Percentiles rank a stretch among this genome's conserved stretches.
These are phyloP conservation scores for Theocolax elegans DNA, from an alignment of 1,140 invertebrate species.

Conservation along the genomic window DNA sequence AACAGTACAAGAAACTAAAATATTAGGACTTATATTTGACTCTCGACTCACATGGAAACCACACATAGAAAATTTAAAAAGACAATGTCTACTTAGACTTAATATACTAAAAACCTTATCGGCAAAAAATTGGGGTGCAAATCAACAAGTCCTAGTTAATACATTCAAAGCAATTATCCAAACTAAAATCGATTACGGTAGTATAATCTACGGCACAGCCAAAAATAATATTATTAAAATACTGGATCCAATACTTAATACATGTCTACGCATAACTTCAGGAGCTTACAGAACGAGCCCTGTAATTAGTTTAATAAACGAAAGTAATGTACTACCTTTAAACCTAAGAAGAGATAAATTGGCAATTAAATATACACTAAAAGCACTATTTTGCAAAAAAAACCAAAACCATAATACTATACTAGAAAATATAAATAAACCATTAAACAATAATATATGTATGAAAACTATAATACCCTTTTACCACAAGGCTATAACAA, in stretches of 20 bases:
- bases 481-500: too few relatives aligned
- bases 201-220: neutral
- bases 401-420: slow-evolving; percentile 49
- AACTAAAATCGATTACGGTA: neutral
- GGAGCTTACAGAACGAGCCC: neutral
- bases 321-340: neutral
- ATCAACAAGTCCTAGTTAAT: too few relatives aligned
- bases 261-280: neutral
- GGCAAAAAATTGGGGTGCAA: too few relatives aligned
- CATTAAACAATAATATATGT: too few relatives aligned
- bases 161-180: neutral
- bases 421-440: too few relatives aligned
- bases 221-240: neutral
- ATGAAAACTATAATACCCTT: too few relatives aligned
- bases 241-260: neutral
- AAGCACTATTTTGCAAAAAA: slow-evolving; percentile 45
- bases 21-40: neutral
- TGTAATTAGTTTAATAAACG: neutral
- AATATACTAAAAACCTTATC: too few relatives aligned
- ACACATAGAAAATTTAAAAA: too few relatives aligned
- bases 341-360: too few relatives aligned
- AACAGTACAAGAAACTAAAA: neutral
- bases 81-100: too few relatives aligned
- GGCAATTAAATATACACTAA: slow-evolving; percentile 1
- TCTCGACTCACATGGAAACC: neutral